Conservation (phyloP, 2,113 vertebrate species). For the Ictidomys tridecemlineatus region DNA sequence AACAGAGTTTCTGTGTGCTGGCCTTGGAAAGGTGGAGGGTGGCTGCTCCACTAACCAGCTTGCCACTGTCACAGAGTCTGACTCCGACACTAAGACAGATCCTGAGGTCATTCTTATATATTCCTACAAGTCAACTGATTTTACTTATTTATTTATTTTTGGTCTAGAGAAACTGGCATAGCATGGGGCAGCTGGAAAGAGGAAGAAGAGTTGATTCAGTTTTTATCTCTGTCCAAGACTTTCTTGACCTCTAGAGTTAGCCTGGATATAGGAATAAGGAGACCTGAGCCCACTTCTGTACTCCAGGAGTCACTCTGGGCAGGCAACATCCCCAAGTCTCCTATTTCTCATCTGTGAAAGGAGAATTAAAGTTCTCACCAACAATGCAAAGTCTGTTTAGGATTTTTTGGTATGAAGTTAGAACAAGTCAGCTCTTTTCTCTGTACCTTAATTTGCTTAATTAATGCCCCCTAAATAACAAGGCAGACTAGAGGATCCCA, state of each 20-base stretch:
- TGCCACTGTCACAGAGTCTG: neutral
- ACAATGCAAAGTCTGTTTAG: neutral
- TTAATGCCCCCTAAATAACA: neutral
- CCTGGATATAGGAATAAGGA: neutral
- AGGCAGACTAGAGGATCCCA: neutral
- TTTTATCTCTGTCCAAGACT: neutral
- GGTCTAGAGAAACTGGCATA: neutral
- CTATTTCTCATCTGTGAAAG: neutral
- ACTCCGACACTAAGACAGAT: neutral
- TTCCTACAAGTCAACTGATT: neutral
- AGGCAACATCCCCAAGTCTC: neutral
- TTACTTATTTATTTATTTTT: neutral
- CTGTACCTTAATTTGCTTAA: neutral
- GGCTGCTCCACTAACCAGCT: fast-evolving
- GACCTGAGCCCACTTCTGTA: neutral
- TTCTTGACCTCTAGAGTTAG: neutral
- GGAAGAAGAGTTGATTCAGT: neutral
- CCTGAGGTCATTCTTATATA: neutral
- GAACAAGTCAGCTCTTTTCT: neutral
- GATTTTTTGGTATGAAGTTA: neutral
- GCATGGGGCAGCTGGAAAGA: neutral
- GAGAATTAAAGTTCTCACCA: neutral
- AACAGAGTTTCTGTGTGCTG: neutral
- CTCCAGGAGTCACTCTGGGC: neutral
- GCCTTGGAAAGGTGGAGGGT: neutral